phyloP scores from a whole-genome alignment of 2,113 vertebrate genomes.

The Lanius ludovicianus region DNA sequence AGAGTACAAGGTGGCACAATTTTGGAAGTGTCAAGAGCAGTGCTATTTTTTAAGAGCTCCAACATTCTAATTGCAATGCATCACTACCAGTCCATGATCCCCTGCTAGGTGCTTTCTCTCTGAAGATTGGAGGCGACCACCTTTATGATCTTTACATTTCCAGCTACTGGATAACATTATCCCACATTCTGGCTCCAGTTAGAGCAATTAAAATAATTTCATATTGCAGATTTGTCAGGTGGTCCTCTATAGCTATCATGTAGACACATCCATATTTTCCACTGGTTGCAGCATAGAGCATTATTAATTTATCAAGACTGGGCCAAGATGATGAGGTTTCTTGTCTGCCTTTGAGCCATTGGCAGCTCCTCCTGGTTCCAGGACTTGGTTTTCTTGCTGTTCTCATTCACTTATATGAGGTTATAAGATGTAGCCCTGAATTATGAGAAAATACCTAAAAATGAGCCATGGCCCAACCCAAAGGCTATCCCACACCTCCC shows the following conservation, averaged over 20 bases:
- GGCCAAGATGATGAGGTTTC: background rate
- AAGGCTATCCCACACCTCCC: background rate
- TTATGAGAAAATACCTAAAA: background rate
- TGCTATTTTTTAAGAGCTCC: background rate
- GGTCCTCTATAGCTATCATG: background rate
- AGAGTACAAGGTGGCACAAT: background rate
- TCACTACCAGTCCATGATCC: background rate
- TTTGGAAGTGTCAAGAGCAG: background rate
- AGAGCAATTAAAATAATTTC: background rate
- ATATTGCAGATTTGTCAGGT: background rate
- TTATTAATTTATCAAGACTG: background rate
- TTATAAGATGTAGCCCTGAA: background rate
- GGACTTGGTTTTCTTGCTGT: background rate
- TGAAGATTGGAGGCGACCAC: background rate
- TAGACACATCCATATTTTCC: background rate
- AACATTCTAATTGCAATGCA: background rate
- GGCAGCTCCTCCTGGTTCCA: background rate
- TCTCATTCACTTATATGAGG: background rate
- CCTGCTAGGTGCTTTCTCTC: background rate
- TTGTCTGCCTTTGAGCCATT: background rate
- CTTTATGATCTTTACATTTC: background rate
- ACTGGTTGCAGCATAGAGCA: background rate
- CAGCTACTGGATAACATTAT: background rate
- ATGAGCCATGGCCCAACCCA: background rate
- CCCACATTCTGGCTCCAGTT: background rate